Base-by-base conservation (phyloP, 2,888 invertebrate genomes). In the Sisyra nigra region DNA sequence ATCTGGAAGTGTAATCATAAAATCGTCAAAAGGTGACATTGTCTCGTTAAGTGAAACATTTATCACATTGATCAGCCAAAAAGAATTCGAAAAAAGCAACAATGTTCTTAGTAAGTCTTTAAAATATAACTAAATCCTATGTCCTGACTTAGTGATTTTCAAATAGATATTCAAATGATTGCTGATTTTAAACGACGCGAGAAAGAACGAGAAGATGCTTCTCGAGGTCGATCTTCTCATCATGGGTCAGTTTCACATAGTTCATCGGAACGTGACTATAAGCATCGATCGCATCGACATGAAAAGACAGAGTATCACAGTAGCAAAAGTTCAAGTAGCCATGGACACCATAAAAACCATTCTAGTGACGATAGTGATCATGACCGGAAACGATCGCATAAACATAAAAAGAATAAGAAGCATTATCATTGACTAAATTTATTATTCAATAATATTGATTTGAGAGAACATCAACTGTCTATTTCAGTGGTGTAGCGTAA, bases 41-140 rank as follows among this genome's bases (percentile, higher is more conserved):
- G 67, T 82, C 47, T 77, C 79, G 17, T 62, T 88, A 1, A 84
- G 80, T 54, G 89, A 92, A 62, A 79, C 79, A 53, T 72, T 80
- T 61, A 72, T 91, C 48, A 71, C 77, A 48, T 74, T 82, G 0
- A 84, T 94, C 2, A 71, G 80, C 0, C 78, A 79, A 54, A 70
- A 80, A 4, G 93, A 93, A 55, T 94, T 74, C 59, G 69, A 76
- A 11, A 78, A 80, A 55, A 81, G 80, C 54, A 78, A 83, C 0
- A 88, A 85, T 73, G 81, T 91, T 52, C 71, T 92, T 60, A 93
- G 91, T 89, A 72, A 78, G 80, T 75, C n/a, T n/a, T n/a, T n/a
- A n/a, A n/a, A n/a, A n/a, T n/a, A 13, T 33, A 40, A 10, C 31
- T 4, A 31, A 10, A 7, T 5, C 9, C 2, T 10, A n/a, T 35